phyloP scores from a whole-genome alignment of 2,113 vertebrate genomes.

The Dasyornis broadbenti region DNA sequence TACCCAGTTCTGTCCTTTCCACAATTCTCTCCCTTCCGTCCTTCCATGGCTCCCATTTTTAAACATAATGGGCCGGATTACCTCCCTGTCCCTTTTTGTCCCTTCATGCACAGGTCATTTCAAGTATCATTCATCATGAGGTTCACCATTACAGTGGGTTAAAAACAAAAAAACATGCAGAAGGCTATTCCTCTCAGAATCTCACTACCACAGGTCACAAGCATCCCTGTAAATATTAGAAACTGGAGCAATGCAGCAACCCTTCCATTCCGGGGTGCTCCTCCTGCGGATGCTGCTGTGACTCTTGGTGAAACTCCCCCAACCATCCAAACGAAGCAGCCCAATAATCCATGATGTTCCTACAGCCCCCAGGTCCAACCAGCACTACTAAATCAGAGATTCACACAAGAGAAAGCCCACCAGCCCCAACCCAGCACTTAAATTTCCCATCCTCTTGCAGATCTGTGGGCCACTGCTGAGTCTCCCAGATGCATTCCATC shows the following conservation, averaged over 20 bases:
- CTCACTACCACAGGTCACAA: background rate
- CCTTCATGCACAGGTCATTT: background rate
- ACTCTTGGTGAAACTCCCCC: background rate
- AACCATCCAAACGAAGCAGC: background rate
- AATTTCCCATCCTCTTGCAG: background rate
- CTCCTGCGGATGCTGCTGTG: background rate
- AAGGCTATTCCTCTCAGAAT: background rate
- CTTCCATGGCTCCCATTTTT: background rate
- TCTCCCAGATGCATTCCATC: background rate
- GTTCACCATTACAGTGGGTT: background rate
- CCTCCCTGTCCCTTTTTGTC: background rate
- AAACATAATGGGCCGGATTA: background rate
- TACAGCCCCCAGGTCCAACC: background rate
- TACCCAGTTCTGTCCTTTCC: background rate
- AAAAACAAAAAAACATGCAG: background rate
- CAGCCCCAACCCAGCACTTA: background rate
- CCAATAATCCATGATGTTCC: background rate
- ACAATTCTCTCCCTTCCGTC: background rate
- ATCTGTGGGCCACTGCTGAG: background rate
- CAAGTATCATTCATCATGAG: background rate
- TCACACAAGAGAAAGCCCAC: background rate
- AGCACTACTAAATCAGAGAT: background rate
- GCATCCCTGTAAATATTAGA: background rate
- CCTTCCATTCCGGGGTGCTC: fast-evolving
- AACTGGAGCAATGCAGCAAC: background rate